Conservation (phyloP, 23 tunicate species). For the Clavelina lepadiformis region DNA sequence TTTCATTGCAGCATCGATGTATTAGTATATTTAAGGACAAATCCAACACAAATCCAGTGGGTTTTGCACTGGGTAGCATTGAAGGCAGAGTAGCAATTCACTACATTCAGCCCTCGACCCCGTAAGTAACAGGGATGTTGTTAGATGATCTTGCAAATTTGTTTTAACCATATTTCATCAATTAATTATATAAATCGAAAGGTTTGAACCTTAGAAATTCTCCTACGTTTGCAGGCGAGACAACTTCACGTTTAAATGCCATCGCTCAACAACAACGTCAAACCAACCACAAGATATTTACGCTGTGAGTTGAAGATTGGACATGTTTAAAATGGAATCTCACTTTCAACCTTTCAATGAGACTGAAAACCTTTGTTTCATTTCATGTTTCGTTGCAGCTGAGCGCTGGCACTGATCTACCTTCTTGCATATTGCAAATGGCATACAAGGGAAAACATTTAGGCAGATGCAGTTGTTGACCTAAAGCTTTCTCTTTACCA, state of each 20-base stretch:
- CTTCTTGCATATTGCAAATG: no score
- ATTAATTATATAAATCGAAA: no score
- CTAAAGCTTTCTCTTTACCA: neutral
- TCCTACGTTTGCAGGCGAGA: slow-evolving; percentile 44
- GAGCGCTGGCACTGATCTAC: no score
- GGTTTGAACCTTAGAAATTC: neutral
- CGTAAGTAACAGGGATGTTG: no score
- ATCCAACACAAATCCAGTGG: slow-evolving; percentile 60
- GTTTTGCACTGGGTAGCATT: slow-evolving; percentile 96
- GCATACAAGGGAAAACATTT: no score
- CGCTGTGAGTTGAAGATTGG: slow-evolving; percentile 44
- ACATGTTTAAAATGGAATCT: neutral
- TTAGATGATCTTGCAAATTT: no score
- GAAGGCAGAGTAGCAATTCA: slow-evolving; percentile 98
- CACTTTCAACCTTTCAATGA: neutral
- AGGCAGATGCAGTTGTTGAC: neutral
- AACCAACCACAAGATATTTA: slow-evolving; percentile 73
- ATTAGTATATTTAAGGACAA: slow-evolving; percentile 94
- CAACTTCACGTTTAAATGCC: slow-evolving; percentile 98
- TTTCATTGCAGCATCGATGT: slow-evolving; percentile 74
- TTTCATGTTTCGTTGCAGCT: no score
- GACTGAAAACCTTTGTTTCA: no score
- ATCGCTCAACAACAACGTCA: slow-evolving; percentile 56
- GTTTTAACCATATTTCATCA: no score
- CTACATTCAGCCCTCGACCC: slow-evolving; percentile 83